Conservation (phyloP, 2,888 invertebrate species). For the Ischnus inquisitorius region DNA sequence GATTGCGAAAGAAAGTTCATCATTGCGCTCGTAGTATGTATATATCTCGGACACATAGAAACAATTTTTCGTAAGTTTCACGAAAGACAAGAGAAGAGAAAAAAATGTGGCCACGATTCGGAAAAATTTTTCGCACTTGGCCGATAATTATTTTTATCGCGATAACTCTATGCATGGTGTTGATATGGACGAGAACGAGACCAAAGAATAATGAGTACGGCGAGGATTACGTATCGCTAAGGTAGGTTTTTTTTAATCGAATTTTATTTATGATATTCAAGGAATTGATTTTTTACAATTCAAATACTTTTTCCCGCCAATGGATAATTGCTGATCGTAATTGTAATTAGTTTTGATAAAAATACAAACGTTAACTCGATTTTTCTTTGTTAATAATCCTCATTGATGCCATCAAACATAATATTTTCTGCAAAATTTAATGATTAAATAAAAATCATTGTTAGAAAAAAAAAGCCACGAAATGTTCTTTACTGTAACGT, state of each 20-base stretch:
- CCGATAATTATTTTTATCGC: constrained; percentile 73
- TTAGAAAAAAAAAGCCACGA: neutral
- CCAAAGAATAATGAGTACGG: constrained; percentile 71
- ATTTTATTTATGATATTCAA: no score
- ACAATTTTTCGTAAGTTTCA: constrained; percentile 7
- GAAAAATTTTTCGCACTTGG: constrained; percentile 79
- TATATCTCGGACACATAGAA: constrained; percentile 6
- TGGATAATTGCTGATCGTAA: no score
- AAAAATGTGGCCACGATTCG: constrained; percentile 81
- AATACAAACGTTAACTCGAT: neutral
- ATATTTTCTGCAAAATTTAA: neutral
- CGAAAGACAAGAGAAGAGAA: constrained; percentile 19
- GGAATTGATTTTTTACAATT: no score
- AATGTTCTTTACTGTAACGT: constrained; percentile 20
- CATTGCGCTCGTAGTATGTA: constrained; percentile 16
- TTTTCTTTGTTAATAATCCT: neutral
- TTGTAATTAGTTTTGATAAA: no score
- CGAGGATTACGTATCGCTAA: constrained; percentile 73
- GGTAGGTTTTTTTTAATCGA: constrained; percentile 65
- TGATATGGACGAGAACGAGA: constrained; percentile 78
- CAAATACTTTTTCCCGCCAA: no score
- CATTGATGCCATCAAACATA: neutral
- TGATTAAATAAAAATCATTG: neutral
- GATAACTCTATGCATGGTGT: constrained; percentile 74
- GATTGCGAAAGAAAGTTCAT: constrained; percentile 31